Evolutionary conservation across 30 jellyfish, hydroid and myxozoan species (phyloP).

Genomic region (Pelagia noctiluca): DNA sequence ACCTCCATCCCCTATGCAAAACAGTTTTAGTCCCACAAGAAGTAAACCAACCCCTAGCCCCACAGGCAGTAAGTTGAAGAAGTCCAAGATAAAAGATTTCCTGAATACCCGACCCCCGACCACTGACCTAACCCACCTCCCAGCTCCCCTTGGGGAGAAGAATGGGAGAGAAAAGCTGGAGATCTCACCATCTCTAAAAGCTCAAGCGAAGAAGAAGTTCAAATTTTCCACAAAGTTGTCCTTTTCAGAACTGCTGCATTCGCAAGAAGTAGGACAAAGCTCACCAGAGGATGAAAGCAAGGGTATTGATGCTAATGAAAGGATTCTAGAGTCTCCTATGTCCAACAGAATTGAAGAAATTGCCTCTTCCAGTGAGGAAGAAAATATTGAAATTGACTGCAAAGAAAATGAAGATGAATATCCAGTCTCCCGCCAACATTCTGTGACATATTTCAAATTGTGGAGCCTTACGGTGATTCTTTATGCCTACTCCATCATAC

Average conservation of each 20-base stretch:
- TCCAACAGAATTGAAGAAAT: constrained; percentile 49
- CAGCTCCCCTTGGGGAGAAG: constrained; percentile 36
- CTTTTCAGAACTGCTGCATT: constrained; percentile 83
- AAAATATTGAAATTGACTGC: background rate
- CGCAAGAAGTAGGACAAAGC: constrained; percentile 74
- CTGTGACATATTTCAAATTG: constrained; percentile 31
- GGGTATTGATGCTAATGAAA: background rate
- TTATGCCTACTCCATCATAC: constrained; percentile 44
- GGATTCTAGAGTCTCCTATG: constrained; percentile 55
- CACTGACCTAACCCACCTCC: constrained; percentile 83
- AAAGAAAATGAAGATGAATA: constrained; percentile 9
- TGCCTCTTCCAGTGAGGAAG: constrained; percentile 54
- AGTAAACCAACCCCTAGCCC: constrained; percentile 43
- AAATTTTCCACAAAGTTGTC: constrained; percentile 67
- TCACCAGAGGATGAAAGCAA: constrained; percentile 47
- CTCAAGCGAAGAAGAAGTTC: constrained; percentile 63
- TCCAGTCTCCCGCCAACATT: background rate
- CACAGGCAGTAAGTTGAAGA: too few species aligned
- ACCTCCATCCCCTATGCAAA: constrained; percentile 43
- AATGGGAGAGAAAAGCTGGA: constrained; percentile 26
- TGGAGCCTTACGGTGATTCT: constrained; percentile 63
- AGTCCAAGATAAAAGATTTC: constrained; percentile 64
- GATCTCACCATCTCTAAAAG: constrained; percentile 33
- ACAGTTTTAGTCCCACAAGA: background rate
- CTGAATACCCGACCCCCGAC: constrained; percentile 63